A percentile compares a stretch with the other conserved stretches of the same genome.
Evolutionary conservation across 2,888 invertebrate species (phyloP).

Genomic region (Scrobipalpa atriplicella): DNA sequence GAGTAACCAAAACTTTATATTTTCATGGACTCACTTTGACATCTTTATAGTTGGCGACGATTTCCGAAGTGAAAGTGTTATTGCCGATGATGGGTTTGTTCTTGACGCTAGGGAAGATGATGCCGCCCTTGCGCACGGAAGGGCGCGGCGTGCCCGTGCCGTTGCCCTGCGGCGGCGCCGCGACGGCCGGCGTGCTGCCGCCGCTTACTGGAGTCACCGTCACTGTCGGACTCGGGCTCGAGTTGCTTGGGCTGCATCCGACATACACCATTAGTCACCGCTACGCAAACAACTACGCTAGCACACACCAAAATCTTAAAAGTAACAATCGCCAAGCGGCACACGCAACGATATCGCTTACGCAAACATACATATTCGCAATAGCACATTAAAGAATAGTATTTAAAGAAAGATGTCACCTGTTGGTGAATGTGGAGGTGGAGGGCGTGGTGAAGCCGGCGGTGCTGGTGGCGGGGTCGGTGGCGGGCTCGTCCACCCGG

Average conservation of each 20-base stretch:
- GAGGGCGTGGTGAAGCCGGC: constrained; percentile 62
- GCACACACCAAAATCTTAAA: neutral
- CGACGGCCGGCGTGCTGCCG: constrained; percentile 59
- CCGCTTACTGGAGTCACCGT: constrained; percentile 65
- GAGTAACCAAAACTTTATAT: neutral
- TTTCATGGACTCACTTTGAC: constrained; percentile 86
- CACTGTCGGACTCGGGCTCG: constrained; percentile 58
- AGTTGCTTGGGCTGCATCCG: constrained; percentile 73
- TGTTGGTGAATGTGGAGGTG: constrained; percentile 58
- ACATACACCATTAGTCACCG: constrained; percentile 67
- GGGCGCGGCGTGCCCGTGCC: constrained; percentile 69
- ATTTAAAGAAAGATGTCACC: constrained; percentile 69
- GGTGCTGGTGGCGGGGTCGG: constrained; percentile 69
- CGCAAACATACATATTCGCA: constrained; percentile 46
- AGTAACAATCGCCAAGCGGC: constrained; percentile 46
- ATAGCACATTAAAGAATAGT: constrained; percentile 34
- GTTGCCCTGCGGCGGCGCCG: constrained; percentile 65
- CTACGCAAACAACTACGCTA: constrained; percentile 24
- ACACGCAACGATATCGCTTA: constrained; percentile 43
- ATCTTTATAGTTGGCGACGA: constrained; percentile 89
- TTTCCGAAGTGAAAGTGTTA: constrained; percentile 91
- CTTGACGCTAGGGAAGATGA: constrained; percentile 95
- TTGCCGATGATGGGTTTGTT: constrained; percentile 94
- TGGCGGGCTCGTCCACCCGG: constrained; percentile 68
- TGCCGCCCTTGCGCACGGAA: constrained; percentile 87